Percentiles rank a stretch among this genome's conserved stretches.
Evolutionary conservation across 2,888 invertebrate genomes (phyloP).

Genomic region (Ptilodon capucinus): DNA sequence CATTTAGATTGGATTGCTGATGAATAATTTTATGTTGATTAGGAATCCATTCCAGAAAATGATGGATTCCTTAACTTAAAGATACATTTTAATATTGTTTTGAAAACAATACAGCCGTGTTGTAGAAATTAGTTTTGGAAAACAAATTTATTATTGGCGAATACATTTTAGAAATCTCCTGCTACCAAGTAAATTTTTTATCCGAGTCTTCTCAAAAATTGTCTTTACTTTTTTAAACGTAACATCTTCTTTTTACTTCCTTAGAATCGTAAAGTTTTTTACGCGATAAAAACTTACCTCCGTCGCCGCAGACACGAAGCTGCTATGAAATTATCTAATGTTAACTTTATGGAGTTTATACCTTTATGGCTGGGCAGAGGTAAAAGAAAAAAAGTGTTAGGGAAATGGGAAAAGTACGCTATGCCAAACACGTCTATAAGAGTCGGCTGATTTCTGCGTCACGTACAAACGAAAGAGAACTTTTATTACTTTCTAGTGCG

Average conservation of each 20-base stretch:
- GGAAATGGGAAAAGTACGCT: constrained; percentile 52
- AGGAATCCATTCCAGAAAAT: neutral
- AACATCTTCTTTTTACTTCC: neutral
- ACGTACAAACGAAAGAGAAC: constrained; percentile 73
- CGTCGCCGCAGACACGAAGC: neutral
- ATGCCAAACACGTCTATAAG: constrained; percentile 69
- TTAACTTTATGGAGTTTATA: constrained; percentile 26
- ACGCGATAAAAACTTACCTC: neutral
- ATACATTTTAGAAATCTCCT: too few relatives aligned
- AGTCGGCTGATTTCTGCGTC: constrained; percentile 69
- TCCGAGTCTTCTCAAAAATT: neutral
- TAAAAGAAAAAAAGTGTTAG: constrained; percentile 46
- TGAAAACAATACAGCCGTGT: neutral
- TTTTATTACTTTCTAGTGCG: constrained; percentile 73
- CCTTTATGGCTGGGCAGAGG: constrained; percentile 35
- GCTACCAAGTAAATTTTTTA: too few relatives aligned
- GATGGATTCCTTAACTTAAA: neutral
- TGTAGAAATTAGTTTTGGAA: neutral
- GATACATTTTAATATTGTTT: neutral
- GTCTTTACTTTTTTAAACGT: neutral
- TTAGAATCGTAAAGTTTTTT: neutral
- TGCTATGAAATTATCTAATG: constrained; percentile 12
- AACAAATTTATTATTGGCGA: neutral
- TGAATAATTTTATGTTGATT: neutral
- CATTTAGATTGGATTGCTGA: neutral